Percentiles rank a stretch among this genome's conserved stretches.
These are phyloP conservation scores for Drosophila anomalata DNA, from an alignment of 2,888 invertebrate genomes.

Conservation along the genomic window DNA sequence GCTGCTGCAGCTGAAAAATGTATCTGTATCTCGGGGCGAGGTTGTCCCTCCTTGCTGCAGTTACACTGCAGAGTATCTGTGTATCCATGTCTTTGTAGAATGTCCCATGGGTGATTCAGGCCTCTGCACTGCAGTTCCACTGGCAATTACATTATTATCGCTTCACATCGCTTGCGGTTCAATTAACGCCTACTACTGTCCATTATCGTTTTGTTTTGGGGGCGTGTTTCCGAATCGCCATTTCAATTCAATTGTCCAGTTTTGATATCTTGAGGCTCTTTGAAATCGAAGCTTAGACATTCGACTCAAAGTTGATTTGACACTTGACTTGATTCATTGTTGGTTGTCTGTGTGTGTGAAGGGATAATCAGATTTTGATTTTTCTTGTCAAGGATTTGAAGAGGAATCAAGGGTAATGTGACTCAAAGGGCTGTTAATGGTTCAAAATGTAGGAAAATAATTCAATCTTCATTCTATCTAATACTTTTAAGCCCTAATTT, in stretches of 20 bases:
- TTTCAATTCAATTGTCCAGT: conserved; percentile 57
- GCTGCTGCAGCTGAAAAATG: conserved; percentile 48
- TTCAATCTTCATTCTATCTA: too few relatives aligned
- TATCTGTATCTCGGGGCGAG: conserved; percentile 21
- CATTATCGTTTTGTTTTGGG: conserved; percentile 65
- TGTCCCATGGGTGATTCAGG: neutral
- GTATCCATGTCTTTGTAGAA: conserved; percentile 31
- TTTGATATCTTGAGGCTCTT: conserved; percentile 64
- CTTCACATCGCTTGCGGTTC: conserved; percentile 73
- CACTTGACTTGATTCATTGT: conserved; percentile 24
- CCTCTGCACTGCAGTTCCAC: conserved; percentile 40
- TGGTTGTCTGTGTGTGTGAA: neutral
- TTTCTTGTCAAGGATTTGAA: neutral
- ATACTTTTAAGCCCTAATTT: too few relatives aligned
- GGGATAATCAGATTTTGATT: neutral
- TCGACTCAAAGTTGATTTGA: conserved; percentile 21
- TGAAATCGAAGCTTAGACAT: conserved; percentile 12
- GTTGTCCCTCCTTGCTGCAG: conserved; percentile 10
- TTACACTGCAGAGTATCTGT: neutral
- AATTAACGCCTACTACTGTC: conserved; percentile 79
- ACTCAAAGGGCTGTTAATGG: too few relatives aligned
- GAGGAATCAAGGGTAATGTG: neutral
- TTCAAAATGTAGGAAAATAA: neutral
- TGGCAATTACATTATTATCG: conserved; percentile 67
- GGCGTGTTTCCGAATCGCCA: conserved; percentile 54